Percentiles rank a stretch among this genome's conserved stretches.
Evolutionary conservation across 2,888 invertebrate genomes (phyloP).

Genomic region (Itoplectis maculator): DNA sequence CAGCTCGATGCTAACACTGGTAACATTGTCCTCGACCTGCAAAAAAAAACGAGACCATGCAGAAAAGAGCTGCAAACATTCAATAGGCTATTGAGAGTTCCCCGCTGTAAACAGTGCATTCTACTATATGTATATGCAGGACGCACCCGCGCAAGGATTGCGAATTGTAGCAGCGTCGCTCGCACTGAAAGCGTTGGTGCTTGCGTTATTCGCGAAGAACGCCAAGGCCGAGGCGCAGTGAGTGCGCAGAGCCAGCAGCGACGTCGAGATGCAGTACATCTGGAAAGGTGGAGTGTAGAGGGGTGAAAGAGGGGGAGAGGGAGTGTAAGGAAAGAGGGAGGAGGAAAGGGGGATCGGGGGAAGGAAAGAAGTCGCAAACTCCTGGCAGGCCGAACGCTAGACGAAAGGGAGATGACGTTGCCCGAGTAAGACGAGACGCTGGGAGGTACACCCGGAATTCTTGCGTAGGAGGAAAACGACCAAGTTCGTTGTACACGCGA

Average conservation of each 20-base stretch:
- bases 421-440: constrained; percentile 9
- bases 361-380: constrained; percentile 13
- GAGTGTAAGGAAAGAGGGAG: too few species aligned
- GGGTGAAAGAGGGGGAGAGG: too few species aligned
- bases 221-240: background rate
- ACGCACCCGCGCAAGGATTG: background rate
- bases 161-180: background rate
- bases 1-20: background rate
- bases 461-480: constrained; percentile 13
- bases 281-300: too few species aligned
- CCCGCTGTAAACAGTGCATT: background rate
- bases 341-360: too few species aligned
- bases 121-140: too few species aligned
- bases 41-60: background rate
- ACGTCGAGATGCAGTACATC: background rate
- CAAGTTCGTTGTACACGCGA: background rate
- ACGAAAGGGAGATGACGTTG: constrained; percentile 19
- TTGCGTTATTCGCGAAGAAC: constrained; percentile 13
- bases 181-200: background rate
- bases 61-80: background rate
- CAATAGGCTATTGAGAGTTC: background rate
- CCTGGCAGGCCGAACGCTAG: background rate
- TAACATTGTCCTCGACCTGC: background rate
- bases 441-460: background rate
- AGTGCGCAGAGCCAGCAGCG: too few species aligned